Evolutionary conservation across 2,888 invertebrate genomes (phyloP), one percentile per base, ranked within the genome.

Genomic region (Limenitis camilla): DNA sequence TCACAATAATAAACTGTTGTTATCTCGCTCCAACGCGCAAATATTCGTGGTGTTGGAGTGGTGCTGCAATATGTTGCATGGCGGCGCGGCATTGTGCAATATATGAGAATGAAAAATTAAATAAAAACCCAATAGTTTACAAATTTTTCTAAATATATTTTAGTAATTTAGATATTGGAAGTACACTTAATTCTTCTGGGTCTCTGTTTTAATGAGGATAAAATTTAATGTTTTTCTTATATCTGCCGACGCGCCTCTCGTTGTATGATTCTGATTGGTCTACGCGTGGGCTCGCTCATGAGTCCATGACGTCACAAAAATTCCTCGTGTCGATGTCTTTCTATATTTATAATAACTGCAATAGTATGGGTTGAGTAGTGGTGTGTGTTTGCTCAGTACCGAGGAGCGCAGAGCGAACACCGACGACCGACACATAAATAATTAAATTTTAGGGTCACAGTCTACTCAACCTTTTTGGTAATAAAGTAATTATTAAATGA

Each of bases 231-330:
- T 64, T 66, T 63, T 67, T 70, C 63, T 55, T 59, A 58, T 63
- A 89, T 89, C 82, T 88, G 87, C 66, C 89, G 81, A 64, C 92
- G 84, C 64, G 91, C 92, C 80, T 89, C 88, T 77, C 81, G 83
- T 65, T 89, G 78, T 61, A 89, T 73, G 66, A 88, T 80, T 67
- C 73, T 81, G 83, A 87, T 87, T 87, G 86, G 87, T 63, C 67
- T 70, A 65, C 72, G 81, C 64, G 68, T 86, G 86, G 87, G 86
- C 86, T 85, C 85, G 87, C 67, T 85, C 78, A 67, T 19, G 19
- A 19, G 19, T 19, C n/a, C 19, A 19, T 83, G 82, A 85, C 86
- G 87, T 86, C 83, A 83, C 64, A 67, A 56, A 68, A 80, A 85
- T 85, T 83, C 85, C 77, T 78, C 72, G 71, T 74, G 58, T 63